These are phyloP conservation scores for Lottia gigantea DNA, from an alignment of 2,888 invertebrate genomes.

Conservation along the genomic window DNA sequence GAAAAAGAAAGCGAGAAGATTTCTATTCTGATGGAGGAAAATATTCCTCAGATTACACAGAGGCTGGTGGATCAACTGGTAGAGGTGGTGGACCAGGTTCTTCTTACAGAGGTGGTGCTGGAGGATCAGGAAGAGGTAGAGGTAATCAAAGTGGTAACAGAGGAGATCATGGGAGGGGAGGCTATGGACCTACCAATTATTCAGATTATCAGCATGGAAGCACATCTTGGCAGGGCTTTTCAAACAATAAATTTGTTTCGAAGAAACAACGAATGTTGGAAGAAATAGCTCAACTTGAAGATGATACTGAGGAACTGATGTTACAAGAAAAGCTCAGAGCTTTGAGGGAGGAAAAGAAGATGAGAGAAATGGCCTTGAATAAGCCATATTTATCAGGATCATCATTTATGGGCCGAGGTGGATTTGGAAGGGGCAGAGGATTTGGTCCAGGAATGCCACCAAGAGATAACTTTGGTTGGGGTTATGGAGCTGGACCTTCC, in stretches of 20 bases:
- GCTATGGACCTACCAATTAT: neutral
- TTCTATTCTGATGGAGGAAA: too few species aligned
- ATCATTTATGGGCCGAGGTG: neutral
- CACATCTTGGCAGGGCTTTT: too few species aligned
- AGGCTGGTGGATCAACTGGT: too few species aligned
- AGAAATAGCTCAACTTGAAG: neutral
- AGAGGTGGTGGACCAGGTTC: neutral
- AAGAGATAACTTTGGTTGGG: too few species aligned
- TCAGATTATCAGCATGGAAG: too few species aligned
- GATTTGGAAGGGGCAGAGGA: neutral
- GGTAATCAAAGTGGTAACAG: neutral
- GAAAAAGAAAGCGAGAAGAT: too few species aligned
- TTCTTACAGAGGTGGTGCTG: neutral
- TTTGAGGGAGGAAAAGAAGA: neutral
- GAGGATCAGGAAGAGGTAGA: neutral
- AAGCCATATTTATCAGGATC: too few species aligned
- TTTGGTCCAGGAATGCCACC: too few species aligned
- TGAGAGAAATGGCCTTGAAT: neutral
- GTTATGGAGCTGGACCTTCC: too few species aligned
- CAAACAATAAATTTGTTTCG: neutral
- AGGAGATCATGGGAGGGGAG: neutral
- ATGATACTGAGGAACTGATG: neutral
- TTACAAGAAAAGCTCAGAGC: neutral
- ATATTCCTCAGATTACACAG: too few species aligned
- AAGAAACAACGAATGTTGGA: slow-evolving; percentile 4